Evolutionary conservation across 2,888 invertebrate genomes (phyloP).

Genomic region (Sarcophaga variegata): DNA sequence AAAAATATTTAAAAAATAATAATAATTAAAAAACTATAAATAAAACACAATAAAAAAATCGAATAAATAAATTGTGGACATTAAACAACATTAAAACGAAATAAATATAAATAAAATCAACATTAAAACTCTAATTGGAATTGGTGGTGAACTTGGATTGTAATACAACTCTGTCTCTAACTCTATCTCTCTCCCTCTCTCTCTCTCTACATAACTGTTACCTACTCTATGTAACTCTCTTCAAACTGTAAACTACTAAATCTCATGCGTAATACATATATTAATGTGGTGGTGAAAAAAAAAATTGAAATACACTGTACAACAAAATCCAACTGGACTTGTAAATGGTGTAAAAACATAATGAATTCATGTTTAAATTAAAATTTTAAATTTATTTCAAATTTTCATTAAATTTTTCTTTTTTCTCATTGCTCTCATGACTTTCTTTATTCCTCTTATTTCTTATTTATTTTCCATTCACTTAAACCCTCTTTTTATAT

Average conservation of each 20-base stretch:
- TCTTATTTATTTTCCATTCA: not conserved
- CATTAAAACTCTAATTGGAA: conserved; percentile 19
- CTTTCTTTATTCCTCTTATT: not conserved
- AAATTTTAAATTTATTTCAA: no score
- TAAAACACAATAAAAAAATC: not conserved
- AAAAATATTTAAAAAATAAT: conserved; percentile 23
- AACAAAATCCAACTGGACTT: conserved; percentile 30
- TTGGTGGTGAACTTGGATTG: conserved; percentile 33
- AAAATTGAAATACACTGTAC: not conserved
- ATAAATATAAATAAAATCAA: conserved; percentile 20
- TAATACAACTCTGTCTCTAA: conserved; percentile 31
- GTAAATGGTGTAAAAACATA: conserved; percentile 5
- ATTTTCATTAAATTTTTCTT: not conserved
- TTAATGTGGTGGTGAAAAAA: not conserved
- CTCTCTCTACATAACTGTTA: not conserved
- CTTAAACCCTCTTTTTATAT: not conserved
- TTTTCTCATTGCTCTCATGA: not conserved
- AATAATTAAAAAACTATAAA: conserved; percentile 17
- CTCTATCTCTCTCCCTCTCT: conserved; percentile 17
- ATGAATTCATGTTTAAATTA: no score
- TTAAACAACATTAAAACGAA: conserved; percentile 9
- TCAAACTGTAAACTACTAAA: not conserved
- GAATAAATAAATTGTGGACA: not conserved
- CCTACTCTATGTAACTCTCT: conserved; percentile 51
- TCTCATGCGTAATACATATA: not conserved